These are phyloP conservation scores for Conus ventricosus DNA, from an alignment of 1,140 invertebrate genomes.

Conservation along the genomic window DNA sequence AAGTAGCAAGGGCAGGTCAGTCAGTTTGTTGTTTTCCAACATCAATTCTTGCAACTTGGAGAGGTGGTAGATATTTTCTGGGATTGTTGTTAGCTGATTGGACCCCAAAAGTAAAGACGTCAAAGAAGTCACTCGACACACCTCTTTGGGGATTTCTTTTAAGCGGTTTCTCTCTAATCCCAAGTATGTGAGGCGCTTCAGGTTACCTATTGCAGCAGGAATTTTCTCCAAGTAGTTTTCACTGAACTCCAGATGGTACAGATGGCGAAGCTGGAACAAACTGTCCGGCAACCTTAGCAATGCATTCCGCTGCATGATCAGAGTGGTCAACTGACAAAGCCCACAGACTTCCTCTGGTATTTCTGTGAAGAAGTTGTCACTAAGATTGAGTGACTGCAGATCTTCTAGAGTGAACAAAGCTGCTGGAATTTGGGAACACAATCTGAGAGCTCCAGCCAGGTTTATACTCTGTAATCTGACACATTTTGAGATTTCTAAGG, in stretches of 20 bases:
- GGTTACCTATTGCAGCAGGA: constrained; percentile 52
- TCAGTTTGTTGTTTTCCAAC: constrained; percentile 68
- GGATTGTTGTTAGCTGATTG: constrained; percentile 62
- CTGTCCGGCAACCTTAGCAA: constrained; percentile 63
- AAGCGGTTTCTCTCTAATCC: constrained; percentile 61
- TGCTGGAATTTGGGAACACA: constrained; percentile 63
- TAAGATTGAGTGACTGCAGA: constrained; percentile 61
- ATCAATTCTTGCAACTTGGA: constrained; percentile 57
- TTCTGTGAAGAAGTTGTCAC: constrained; percentile 68
- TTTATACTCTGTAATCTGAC: constrained; percentile 57
- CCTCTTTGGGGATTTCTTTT: constrained; percentile 51
- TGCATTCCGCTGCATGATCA: constrained; percentile 68
- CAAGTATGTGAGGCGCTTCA: constrained; percentile 61
- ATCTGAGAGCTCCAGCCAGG: constrained; percentile 65
- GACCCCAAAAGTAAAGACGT: constrained; percentile 56
- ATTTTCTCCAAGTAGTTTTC: constrained; percentile 68
- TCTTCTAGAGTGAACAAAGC: constrained; percentile 63
- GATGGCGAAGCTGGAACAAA: constrained; percentile 63
- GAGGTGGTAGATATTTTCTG: constrained; percentile 62
- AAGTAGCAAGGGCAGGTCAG: constrained; percentile 64
- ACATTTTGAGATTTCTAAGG: constrained; percentile 59
- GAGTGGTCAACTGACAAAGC: constrained; percentile 60
- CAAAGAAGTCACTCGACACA: constrained; percentile 61
- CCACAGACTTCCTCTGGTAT: constrained; percentile 63
- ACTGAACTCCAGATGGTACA: constrained; percentile 66